Base-by-base conservation (phyloP, 2,797 vertebrate species). In the Enteromius unitaeniatus region DNA sequence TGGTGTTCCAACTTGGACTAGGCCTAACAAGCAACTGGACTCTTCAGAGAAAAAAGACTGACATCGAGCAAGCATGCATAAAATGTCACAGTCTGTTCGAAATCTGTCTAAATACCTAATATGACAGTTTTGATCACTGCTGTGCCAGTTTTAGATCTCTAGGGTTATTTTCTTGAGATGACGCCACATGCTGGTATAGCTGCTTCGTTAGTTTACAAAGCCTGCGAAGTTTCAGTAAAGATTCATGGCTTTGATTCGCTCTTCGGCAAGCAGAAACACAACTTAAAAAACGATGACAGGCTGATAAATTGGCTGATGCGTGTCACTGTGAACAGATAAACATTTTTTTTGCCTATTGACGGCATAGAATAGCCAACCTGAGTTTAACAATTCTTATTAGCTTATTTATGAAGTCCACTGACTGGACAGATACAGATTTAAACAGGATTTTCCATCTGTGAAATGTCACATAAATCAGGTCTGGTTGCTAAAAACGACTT, bases 241-340 rank as follows among this genome's bases (percentile, higher is more conserved):
- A 40, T 23, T 49, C 1, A 31, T 28, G 58, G 14, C 28, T 37
- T 76, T 62, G 15, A 70, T 49, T 78, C 26, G 14, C 69, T 55
- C 34, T 69, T 77, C 69, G 77, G 83, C 72, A 86, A 87, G 55
- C 49, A 86, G 47, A 68, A 72, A 79, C 26, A 34, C 55, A 4
- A 19, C 26, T 8, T 64, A 42, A 3, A 67, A 72, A 28, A 74
- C 11, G 5, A 28, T 3, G 49, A 31, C 9, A 6, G 9, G 17
- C 4, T 2, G 4, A 40, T 40, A 58, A 23, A 76, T 17, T 1
- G 0, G 6, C 21, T 58, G 28, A 74, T 26, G 15, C 23, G 40
- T 26, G 53, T 58, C 31, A 37, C 1, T 17, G 53, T 17, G 31
- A n/a, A 37, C 14, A n/a, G 34, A 23, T 58, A 68, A 37, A 21